Evolutionary conservation across 2,113 vertebrate species (phyloP).

Genomic region (Cololabis saira): DNA sequence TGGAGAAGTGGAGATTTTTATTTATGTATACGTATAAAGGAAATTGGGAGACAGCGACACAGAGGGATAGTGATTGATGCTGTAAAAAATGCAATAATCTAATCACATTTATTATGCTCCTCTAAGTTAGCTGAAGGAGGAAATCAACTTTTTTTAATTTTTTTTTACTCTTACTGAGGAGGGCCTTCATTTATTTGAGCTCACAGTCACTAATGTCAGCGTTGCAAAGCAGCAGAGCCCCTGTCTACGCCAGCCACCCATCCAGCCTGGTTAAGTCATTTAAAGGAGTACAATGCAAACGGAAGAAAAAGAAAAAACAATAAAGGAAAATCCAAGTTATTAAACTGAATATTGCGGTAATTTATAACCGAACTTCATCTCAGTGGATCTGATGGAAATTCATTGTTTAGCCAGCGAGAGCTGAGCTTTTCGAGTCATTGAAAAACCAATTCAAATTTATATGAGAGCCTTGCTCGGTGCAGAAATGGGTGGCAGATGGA

Average conservation of each 20-base stretch:
- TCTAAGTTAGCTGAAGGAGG: constrained; percentile 67
- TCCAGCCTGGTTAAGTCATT: constrained; percentile 68
- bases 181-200: constrained; percentile 67
- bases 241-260: constrained; percentile 49
- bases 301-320: constrained; percentile 80
- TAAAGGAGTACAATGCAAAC: constrained; percentile 80
- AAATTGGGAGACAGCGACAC: not conserved
- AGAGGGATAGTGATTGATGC: not conserved
- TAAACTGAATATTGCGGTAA: constrained; percentile 84
- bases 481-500: constrained; percentile 69
- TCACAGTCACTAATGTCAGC: constrained; percentile 55
- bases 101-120: constrained; percentile 74
- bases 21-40: not conserved
- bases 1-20: constrained; percentile 73
- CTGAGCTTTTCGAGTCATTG: constrained; percentile 79
- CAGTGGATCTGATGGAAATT: constrained; percentile 76
- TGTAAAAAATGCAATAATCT: constrained; percentile 58
- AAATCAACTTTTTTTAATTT: constrained; percentile 79
- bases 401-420: constrained; percentile 82
- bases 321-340: constrained; percentile 82
- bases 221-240: constrained; percentile 57
- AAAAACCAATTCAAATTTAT: constrained; percentile 85
- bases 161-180: constrained; percentile 63
- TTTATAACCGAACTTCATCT: constrained; percentile 81
- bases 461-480: constrained; percentile 71